Evolutionary conservation across 2,113 vertebrate genomes (phyloP), one percentile per base, ranked within the genome.

Genomic region (Osmerus eperlanus): DNA sequence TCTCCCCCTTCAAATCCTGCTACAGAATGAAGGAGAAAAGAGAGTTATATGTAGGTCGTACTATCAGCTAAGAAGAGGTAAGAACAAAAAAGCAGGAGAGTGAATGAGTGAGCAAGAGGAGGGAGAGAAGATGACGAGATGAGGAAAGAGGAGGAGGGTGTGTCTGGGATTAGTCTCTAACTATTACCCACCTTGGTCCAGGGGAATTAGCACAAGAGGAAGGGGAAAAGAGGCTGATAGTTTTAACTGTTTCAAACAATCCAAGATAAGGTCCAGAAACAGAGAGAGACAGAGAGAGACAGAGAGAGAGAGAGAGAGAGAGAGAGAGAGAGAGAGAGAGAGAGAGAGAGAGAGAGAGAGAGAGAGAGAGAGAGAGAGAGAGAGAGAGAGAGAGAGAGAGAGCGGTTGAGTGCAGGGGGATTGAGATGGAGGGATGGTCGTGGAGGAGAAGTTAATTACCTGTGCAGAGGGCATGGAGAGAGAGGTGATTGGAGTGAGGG

Each of bases 231-330:
- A 82, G 86, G 82, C 85, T 92, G 92, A 92, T 92, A 91, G 90
- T 93, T 94, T 92, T 93, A 92, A 93, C 90, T 91, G 90, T 92
- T 90, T 93, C 91, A 93, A 91, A 92, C 89, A 91, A 92, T 82
- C 81, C 90, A 81, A 89, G 92, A 91, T 91, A 93, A 92, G 93
- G 88, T 92, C 90, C 77, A 91, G 89, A 90, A 90, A 90, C 90
- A 90, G 91, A 91, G 88, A 87, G 88, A 88, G 88, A 89, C 84
- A 83, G 85, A 86, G 84, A 83, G 78, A 90, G 85, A 87, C 90
- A 79, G 81, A 67, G 80, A 74, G 79, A 74, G 55, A 87, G 83
- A 86, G 88, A 72, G 85, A 13, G 7, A 85, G 81, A 58, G 25
- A 67, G 47, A 70, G 32, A 70, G 55, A 23, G 16, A 19, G 56